These are phyloP conservation scores for Talpa occidentalis DNA, from an alignment of 2,113 vertebrate genomes.

Conservation along the genomic window DNA sequence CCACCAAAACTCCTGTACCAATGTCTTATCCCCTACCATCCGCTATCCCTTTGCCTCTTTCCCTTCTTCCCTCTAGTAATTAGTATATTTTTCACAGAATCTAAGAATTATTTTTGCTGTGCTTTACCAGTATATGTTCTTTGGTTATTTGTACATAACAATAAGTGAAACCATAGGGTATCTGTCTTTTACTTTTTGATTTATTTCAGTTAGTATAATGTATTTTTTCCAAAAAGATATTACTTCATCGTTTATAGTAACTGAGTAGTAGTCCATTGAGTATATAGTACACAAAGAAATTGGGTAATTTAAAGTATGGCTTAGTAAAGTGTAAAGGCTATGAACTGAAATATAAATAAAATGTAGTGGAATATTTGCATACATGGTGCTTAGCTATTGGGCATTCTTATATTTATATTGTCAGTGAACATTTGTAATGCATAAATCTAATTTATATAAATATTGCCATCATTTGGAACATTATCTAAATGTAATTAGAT, in stretches of 20 bases:
- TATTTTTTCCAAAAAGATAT: too few species aligned
- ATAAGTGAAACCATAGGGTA: too few species aligned
- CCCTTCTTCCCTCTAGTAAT: neutral
- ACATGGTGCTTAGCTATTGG: neutral
- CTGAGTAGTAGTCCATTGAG: too few species aligned
- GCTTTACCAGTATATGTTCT: too few species aligned
- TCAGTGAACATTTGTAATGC: slow-evolving; percentile 18
- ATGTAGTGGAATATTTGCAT: neutral
- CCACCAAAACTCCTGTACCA: too few species aligned
- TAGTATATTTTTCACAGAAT: too few species aligned
- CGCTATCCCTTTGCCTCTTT: neutral
- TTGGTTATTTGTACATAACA: too few species aligned
- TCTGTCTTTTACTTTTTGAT: too few species aligned
- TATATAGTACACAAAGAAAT: neutral
- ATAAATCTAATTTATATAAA: neutral
- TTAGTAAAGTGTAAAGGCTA: slow-evolving; percentile 64
- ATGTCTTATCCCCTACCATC: neutral
- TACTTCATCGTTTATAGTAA: too few species aligned
- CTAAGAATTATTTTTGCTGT: too few species aligned
- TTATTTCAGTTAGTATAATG: too few species aligned
- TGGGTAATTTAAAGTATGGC: slow-evolving; percentile 42
- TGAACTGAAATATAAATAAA: slow-evolving; percentile 63
- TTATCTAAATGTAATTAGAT: slow-evolving; percentile 37
- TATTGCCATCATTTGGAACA: neutral
- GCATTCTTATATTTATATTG: neutral